A percentile compares a stretch with the other conserved stretches of the same genome.
These are phyloP conservation scores for Bombylius discolor DNA, from an alignment of 2,888 invertebrate genomes.

Conservation along the genomic window DNA sequence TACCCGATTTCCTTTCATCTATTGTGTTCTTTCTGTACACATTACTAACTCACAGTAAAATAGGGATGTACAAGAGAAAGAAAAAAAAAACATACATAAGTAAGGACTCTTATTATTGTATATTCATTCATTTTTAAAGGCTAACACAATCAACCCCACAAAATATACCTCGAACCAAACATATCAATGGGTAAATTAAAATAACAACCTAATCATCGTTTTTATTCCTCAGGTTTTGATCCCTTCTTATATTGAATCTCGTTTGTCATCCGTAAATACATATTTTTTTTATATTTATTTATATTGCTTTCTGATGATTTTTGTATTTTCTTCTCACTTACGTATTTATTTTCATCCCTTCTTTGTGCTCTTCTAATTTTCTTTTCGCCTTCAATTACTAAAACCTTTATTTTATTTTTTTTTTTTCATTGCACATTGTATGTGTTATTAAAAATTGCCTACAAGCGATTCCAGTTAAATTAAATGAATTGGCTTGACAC, in stretches of 20 bases:
- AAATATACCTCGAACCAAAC: conserved; percentile 15
- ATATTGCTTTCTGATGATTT: conserved; percentile 1
- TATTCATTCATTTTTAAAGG: no score
- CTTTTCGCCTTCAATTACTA: neutral
- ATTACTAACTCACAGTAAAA: no score
- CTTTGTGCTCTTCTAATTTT: no score
- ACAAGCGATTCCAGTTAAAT: conserved; percentile 17
- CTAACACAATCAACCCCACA: conserved; percentile 15
- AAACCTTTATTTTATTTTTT: neutral
- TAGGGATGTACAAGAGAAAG: no score
- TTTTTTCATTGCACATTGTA: neutral
- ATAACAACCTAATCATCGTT: conserved; percentile 39
- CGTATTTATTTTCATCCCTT: no score
- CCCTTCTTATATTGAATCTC: conserved; percentile 6
- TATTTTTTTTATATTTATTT: neutral
- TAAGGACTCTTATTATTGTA: no score
- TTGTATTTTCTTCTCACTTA: neutral
- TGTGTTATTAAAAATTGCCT: conserved; percentile 9
- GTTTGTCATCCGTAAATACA: conserved; percentile 8
- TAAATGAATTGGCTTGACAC: conserved; percentile 23
- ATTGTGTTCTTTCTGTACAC: no score
- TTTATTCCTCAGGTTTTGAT: conserved; percentile 12
- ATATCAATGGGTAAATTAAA: conserved; percentile 39
- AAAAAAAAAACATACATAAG: neutral
- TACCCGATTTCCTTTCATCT: neutral